Percentiles rank a stretch among this genome's conserved stretches.
phyloP scores from a whole-genome alignment of 53 echinoderm and acorn worm species.

The Temnopleurus reevesii region DNA sequence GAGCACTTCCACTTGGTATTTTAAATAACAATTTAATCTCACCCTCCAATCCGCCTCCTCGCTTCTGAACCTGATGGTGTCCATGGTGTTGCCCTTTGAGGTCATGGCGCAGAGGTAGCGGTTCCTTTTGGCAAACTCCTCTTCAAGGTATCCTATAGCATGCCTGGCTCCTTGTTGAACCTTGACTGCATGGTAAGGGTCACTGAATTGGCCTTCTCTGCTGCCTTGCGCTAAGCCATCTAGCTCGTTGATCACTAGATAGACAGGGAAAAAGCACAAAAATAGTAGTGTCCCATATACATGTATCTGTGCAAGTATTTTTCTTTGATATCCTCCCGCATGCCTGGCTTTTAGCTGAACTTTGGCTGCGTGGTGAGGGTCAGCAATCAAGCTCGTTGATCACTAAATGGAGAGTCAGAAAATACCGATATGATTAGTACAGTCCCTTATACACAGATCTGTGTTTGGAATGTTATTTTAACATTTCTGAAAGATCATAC shows the following conservation, averaged over 20 bases:
- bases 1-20: too few species aligned
- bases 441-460: too few species aligned
- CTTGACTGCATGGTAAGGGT: slow-evolving; percentile 49
- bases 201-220: slow-evolving; percentile 57
- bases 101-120: slow-evolving; percentile 83
- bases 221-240: slow-evolving; percentile 88
- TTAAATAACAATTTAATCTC: too few species aligned
- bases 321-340: too few species aligned
- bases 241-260: slow-evolving; percentile 94
- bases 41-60: slow-evolving; percentile 90
- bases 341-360: slow-evolving; percentile 70
- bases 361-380: slow-evolving; percentile 48
- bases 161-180: slow-evolving; percentile 71
- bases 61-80: slow-evolving; percentile 89
- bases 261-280: too few species aligned
- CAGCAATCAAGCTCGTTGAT: too few species aligned
- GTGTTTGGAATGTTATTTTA: too few species aligned
- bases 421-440: too few species aligned
- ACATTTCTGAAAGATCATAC: too few species aligned
- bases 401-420: too few species aligned
- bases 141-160: slow-evolving; percentile 84
- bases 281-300: too few species aligned
- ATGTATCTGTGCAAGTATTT: too few species aligned
- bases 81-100: slow-evolving; percentile 79
- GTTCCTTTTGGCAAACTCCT: slow-evolving; percentile 80